Base-by-base conservation (phyloP, 2,888 invertebrate species). In the Eueremaeus valkanovi region DNA sequence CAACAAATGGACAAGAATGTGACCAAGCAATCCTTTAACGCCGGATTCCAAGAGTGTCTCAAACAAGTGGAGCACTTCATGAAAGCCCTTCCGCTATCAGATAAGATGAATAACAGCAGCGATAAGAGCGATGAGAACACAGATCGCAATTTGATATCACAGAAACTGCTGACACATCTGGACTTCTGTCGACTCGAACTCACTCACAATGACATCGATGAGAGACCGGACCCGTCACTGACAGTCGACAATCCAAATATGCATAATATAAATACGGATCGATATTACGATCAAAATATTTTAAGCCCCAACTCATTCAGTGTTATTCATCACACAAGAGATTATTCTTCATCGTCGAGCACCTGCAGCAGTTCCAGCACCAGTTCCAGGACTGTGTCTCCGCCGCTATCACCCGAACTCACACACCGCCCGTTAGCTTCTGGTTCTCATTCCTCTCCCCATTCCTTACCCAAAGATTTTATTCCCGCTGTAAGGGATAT, bases 21-120 rank as follows among this genome's bases (percentile, higher is more conserved):
- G 18, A 21, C 11, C n/a, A 18, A 55, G 18, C 29, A 42, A 6
- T 24, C 24, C 1, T 75, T 45, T 40, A 29, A 29, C 11, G 29
- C 70, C 42, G 75, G 75, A 21, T 75, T 51, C 31, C 27, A 31
- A 2, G 70, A 75, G 24, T 75, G 75, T 49, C 24, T 68, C 13
- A 68, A 51, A 49, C 70, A 75, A 40, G 68, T 75, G 21, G 21
- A 31, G 18, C 49, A 70, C 13, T 75, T 42, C 36, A 16, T 75
- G 13, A 55, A 49, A 29, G 24, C 42, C 18, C 29, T 74, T 31
- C 40, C 74, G 13, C 36, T 72, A 16, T 72, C 63, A 16, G 33
- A 33, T 5, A 21, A 55, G 24, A 3, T 55, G 1, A 21, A 55
- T n/a, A n/a, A n/a, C n/a, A n/a, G n/a, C 36, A 36, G 5, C 11